Conservation (phyloP, 2,797 vertebrate genomes). For the Centropyge bicolor region DNA sequence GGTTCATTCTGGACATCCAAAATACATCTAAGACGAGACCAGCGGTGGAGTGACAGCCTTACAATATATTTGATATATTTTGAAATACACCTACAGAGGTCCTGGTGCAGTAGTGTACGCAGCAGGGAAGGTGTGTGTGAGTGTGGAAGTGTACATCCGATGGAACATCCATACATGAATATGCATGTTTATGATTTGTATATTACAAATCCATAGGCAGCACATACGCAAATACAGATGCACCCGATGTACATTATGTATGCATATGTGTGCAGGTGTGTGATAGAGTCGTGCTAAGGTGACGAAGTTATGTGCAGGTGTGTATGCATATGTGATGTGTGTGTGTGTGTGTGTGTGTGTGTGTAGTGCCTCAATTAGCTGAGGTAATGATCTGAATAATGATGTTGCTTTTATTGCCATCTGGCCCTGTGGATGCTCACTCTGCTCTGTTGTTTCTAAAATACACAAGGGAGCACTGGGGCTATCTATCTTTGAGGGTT, state of each 20-base stretch:
- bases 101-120: neutral
- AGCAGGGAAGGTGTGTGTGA: neutral
- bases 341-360: slow-evolving; percentile 50
- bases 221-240: slow-evolving; percentile 37
- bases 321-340: slow-evolving; percentile 39
- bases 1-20: neutral
- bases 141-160: neutral
- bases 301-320: slow-evolving; percentile 33
- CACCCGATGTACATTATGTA: neutral
- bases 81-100: neutral
- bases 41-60: neutral
- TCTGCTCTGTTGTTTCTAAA: slow-evolving; percentile 67
- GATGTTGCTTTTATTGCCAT: slow-evolving; percentile 85
- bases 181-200: slow-evolving; percentile 14
- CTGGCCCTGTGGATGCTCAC: slow-evolving; percentile 79
- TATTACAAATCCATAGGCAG: slow-evolving; percentile 4
- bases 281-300: slow-evolving; percentile 33
- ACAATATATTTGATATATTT: neutral
- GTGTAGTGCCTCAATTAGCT: slow-evolving; percentile 79
- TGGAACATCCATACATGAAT: neutral
- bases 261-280: slow-evolving; percentile 13
- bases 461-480: slow-evolving; percentile 51
- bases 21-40: neutral
- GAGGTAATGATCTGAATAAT: slow-evolving; percentile 87
- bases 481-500: slow-evolving; percentile 37